Base-by-base conservation (phyloP, 2,113 vertebrate species). In the Canis aureus region DNA sequence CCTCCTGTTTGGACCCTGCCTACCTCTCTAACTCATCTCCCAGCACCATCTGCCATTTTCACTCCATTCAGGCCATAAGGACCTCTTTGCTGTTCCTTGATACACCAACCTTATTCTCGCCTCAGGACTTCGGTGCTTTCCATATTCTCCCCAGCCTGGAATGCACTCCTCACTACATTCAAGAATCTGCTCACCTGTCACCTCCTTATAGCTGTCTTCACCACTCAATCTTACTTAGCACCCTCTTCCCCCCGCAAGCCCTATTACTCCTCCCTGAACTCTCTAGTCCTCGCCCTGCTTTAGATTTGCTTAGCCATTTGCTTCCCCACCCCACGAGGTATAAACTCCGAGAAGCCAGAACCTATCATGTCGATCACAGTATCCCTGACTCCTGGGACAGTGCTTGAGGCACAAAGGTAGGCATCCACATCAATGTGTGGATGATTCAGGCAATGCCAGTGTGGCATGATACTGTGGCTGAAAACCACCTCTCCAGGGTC, bases 211-310 rank as follows among this genome's bases (percentile, higher is more conserved):
- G n/a, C 19, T 60, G 51, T 64, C 59, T 73, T 94, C 27, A 51
- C 27, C 11, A 57, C 3, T 66, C 16, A 17, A 5, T 35, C 35
- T 66, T 66, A 66, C 10, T 11, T 6, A 62, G 29, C n/a, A 87
- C 60, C 20, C 69, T 38, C n/a, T 4, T 16, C 20, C 20, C 12
- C 32, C 0, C 22, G 0, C 2, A 74, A n/a, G 11, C 4, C 29
- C 13, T 66, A 17, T 2, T 38, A 49, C 55, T 27, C 5, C 11
- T 20, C 71, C 57, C 22, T 3, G 17, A 73, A 8, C 22, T 12
- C 78, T n/a, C 38, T 25, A 76, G 3, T 66, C 59, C 59, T 79
- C 11, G 13, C 16, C 29, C 69, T 38, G 73, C n/a, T 53, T 32
- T 38, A 29, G 2, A 20, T 53, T 38, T 35, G 12, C 23, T 23